phyloP scores from a whole-genome alignment of 1,140 invertebrate species.

The Battus philenor region DNA sequence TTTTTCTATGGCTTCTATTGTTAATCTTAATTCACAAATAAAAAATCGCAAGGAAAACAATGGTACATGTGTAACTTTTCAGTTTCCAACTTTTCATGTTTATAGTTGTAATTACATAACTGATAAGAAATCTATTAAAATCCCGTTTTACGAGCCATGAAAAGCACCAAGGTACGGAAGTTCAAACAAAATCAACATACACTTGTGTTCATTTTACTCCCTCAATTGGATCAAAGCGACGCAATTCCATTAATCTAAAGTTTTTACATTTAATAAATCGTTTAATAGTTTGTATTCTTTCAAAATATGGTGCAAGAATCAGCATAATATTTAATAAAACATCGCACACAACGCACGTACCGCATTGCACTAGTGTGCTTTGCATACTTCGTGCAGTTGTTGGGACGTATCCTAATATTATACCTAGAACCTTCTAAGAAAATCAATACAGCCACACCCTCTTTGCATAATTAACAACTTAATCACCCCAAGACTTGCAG shows the following conservation, averaged over 20 bases:
- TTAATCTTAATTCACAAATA: too few species aligned
- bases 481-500: conserved; percentile 25
- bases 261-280: conserved; percentile 1
- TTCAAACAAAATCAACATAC: conserved; percentile 3
- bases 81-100: conserved; percentile 36
- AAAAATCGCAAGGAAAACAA: too few species aligned
- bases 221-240: conserved; percentile 1
- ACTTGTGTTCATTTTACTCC: not conserved
- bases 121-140: conserved; percentile 61
- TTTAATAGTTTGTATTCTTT: not conserved
- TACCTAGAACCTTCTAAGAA: conserved; percentile 73
- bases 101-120: conserved; percentile 55
- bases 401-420: conserved; percentile 59
- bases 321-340: conserved; percentile 17
- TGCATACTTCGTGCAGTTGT: conserved; percentile 57
- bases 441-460: conserved; percentile 77
- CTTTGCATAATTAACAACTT: conserved; percentile 66
- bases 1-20: too few species aligned
- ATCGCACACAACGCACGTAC: conserved; percentile 20
- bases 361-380: conserved; percentile 39
- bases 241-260: conserved; percentile 7
- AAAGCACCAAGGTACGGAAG: conserved; percentile 20
- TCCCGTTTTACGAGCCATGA: conserved; percentile 49
- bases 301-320: conserved; percentile 1
- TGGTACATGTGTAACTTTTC: conserved; percentile 28